A percentile compares a stretch with the other conserved stretches of the same genome.
Conservation (phyloP, 2,888 invertebrate species). For the Caenorhabditis uteleia region DNA sequence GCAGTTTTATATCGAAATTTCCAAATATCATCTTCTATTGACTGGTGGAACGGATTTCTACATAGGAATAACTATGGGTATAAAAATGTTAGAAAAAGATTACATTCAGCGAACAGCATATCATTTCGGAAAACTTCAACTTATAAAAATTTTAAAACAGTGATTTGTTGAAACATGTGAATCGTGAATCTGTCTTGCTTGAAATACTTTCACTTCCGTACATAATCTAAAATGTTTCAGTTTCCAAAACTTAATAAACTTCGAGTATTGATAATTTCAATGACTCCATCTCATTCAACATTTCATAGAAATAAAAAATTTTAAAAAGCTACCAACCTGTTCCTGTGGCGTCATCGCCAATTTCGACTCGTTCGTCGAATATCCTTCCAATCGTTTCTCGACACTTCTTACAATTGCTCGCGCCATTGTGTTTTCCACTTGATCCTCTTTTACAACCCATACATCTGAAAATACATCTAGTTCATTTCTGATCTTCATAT, state of each 20-base stretch:
- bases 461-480: conserved; percentile 24
- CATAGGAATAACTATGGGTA: too few relatives aligned
- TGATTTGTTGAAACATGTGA: too few relatives aligned
- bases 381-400: conserved; percentile 41
- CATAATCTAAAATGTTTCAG: too few relatives aligned
- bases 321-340: conserved; percentile 31
- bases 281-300: too few relatives aligned
- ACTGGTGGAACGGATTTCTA: too few relatives aligned
- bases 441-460: conserved; percentile 34
- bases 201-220: too few relatives aligned
- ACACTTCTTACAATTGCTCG: conserved; percentile 46
- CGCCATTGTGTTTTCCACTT: conserved; percentile 54
- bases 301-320: neutral
- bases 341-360: conserved; percentile 26
- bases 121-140: too few relatives aligned
- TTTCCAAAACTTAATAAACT: neutral
- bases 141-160: too few relatives aligned
- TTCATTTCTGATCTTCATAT: neutral
- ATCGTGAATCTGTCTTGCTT: too few relatives aligned
- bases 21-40: neutral
- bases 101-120: too few relatives aligned
- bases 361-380: conserved; percentile 17
- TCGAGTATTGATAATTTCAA: neutral
- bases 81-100: too few relatives aligned
- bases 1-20: conserved; percentile 1